Evolutionary conservation across 2,888 invertebrate species (phyloP).

Genomic region (Capitulum mitella): DNA sequence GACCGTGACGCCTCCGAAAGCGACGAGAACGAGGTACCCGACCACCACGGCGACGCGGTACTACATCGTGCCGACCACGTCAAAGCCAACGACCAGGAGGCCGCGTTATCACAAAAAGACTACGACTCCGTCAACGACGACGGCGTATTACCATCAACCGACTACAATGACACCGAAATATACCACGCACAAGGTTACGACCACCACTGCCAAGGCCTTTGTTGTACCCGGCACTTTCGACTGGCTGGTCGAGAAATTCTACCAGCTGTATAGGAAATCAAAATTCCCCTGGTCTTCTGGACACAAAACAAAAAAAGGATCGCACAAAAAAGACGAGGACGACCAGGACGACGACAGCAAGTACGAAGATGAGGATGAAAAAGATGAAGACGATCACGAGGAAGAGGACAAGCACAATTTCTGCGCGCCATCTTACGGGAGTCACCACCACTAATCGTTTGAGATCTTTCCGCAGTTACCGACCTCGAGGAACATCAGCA

Average conservation of each 20-base stretch:
- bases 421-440: too few species aligned
- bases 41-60: too few species aligned
- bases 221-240: background rate
- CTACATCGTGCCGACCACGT: too few species aligned
- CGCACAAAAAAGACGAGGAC: background rate
- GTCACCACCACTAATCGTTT: too few species aligned
- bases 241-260: background rate
- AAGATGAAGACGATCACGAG: too few species aligned
- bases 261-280: background rate
- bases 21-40: too few species aligned
- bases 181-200: background rate
- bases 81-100: background rate
- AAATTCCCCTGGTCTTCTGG: background rate
- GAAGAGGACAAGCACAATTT: too few species aligned
- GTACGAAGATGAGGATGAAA: too few species aligned
- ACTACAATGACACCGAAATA: background rate
- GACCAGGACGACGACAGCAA: too few species aligned
- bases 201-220: background rate
- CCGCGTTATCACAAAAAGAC: background rate
- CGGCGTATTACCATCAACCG: background rate
- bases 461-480: too few species aligned
- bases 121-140: background rate
- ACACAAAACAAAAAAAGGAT: background rate
- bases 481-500: too few species aligned
- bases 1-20: too few species aligned